A percentile compares a stretch with the other conserved stretches of the same genome.
phyloP scores from a whole-genome alignment of 2,113 vertebrate genomes.

The Chlorodrepanis virens region DNA sequence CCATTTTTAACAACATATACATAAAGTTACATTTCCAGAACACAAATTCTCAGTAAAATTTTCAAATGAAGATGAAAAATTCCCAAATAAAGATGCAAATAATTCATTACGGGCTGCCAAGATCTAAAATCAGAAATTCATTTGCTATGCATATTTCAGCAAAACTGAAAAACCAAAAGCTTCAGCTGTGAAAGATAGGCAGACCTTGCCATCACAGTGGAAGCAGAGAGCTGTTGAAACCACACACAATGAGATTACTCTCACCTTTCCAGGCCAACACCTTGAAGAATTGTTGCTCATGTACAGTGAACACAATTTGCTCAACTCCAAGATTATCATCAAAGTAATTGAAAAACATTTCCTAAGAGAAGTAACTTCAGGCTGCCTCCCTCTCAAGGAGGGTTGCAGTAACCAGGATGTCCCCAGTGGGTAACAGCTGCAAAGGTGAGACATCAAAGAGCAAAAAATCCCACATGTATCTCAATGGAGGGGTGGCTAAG shows the following conservation, averaged over 20 bases:
- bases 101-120: not conserved
- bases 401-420: not conserved
- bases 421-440: not conserved
- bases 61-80: not conserved
- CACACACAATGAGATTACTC: not conserved
- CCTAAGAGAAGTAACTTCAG: not conserved
- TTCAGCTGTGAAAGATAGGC: not conserved
- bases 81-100: not conserved
- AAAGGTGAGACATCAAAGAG: not conserved
- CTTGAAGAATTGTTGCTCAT: not conserved
- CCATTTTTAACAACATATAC: not conserved
- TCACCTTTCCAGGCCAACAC: not conserved
- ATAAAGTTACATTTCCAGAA: not conserved
- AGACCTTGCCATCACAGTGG: not conserved
- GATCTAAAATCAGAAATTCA: not conserved
- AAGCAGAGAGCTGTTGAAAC: not conserved
- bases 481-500: not conserved
- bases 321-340: not conserved
- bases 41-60: not conserved
- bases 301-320: not conserved
- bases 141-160: not conserved
- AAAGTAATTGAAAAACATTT: not conserved
- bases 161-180: not conserved
- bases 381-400: accelerated
- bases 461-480: not conserved